Conservation (phyloP, 1,140 invertebrate species). For the Lerema accius region DNA sequence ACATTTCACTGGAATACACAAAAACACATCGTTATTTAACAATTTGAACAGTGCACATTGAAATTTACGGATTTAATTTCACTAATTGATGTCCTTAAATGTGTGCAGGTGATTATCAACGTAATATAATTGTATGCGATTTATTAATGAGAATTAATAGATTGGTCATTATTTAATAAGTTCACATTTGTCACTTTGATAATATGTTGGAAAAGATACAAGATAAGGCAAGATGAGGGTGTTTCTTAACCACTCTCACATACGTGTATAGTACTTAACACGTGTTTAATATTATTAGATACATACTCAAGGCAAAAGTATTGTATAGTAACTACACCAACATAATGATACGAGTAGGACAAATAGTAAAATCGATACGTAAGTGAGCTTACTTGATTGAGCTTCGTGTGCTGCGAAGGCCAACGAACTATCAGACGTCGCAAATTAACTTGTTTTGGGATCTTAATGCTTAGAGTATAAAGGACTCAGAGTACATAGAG, state of each 20-base stretch:
- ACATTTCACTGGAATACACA: slow-evolving; percentile 62
- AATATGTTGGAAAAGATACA: too few relatives aligned
- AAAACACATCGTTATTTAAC: slow-evolving; percentile 58
- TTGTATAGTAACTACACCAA: too few relatives aligned
- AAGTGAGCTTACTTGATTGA: slow-evolving; percentile 17
- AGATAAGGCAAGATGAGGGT: too few relatives aligned
- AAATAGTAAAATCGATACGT: slow-evolving; percentile 6
- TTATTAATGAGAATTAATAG: neutral
- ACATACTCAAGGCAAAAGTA: too few relatives aligned
- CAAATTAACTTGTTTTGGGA: slow-evolving; percentile 64
- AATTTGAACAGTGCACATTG: slow-evolving; percentile 41
- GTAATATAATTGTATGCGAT: neutral
- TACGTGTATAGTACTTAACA: too few relatives aligned
- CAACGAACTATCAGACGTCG: slow-evolving; percentile 33
- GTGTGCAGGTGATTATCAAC: slow-evolving; percentile 12
- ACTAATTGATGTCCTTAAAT: slow-evolving; percentile 49
- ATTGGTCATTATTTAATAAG: too few relatives aligned
- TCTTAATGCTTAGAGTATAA: slow-evolving; percentile 65
- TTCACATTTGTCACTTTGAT: too few relatives aligned
- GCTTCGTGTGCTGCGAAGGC: slow-evolving; percentile 13
- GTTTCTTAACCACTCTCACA: too few relatives aligned
- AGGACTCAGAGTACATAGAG: slow-evolving; percentile 61
- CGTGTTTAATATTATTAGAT: too few relatives aligned
- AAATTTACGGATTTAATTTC: slow-evolving; percentile 53
- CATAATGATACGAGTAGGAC: too few relatives aligned